Evolutionary conservation across 2,113 vertebrate genomes (phyloP).

Genomic region (Coptodon rendalli): DNA sequence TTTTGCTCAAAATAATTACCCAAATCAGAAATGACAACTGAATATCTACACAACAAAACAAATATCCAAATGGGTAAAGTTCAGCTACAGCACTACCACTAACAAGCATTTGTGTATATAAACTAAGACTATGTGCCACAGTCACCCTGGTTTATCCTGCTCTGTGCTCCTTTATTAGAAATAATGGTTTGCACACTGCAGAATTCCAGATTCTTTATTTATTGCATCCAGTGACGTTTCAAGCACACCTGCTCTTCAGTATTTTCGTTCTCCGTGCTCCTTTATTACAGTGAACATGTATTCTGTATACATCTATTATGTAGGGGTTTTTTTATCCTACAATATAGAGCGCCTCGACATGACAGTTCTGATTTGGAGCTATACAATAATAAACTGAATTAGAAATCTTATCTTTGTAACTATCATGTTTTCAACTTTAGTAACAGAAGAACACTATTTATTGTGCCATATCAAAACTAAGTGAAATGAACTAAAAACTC

Average conservation of each 20-base stretch:
- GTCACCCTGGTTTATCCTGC: neutral
- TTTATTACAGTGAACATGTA: neutral
- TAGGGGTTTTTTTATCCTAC: neutral
- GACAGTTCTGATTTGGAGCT: neutral
- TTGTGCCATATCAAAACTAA: neutral
- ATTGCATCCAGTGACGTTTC: neutral
- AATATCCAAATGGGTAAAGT: neutral
- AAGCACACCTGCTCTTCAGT: neutral
- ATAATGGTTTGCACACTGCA: neutral
- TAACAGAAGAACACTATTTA: rapidly evolving
- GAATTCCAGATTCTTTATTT: neutral
- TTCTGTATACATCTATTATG: rapidly evolving
- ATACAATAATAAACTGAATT: neutral
- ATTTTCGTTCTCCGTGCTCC: neutral
- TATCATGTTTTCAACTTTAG: neutral
- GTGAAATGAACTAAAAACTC: neutral
- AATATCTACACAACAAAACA: neutral
- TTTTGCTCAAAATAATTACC: neutral
- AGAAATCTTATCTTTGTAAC: neutral
- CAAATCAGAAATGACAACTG: neutral
- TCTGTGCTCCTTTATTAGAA: neutral
- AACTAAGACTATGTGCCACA: neutral
- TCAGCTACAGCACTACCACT: neutral
- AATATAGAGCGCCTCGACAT: neutral
- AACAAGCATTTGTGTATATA: neutral